These are phyloP conservation scores for Chironomus riparius DNA, from an alignment of 2,888 invertebrate species.

Conservation along the genomic window DNA sequence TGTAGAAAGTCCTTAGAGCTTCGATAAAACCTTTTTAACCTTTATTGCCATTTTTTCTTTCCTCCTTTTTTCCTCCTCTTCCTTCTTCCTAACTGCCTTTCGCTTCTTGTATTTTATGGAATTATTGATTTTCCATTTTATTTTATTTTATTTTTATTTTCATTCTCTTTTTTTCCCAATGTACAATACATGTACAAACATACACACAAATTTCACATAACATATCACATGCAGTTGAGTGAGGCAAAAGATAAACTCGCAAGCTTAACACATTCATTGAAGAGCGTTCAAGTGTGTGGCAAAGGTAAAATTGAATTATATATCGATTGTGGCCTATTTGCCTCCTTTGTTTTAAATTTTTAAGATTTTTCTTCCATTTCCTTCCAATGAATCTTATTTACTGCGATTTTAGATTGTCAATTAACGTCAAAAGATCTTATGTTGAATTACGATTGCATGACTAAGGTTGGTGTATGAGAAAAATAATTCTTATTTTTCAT, in stretches of 20 bases:
- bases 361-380: not conserved
- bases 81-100: not conserved
- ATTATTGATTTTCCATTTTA: not conserved
- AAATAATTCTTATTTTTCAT: too few species aligned
- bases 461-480: conserved; percentile 25
- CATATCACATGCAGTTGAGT: conserved; percentile 14
- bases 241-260: conserved; percentile 29
- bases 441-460: conserved; percentile 29
- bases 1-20: not conserved
- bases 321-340: not conserved
- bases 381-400: not conserved
- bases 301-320: conserved; percentile 20
- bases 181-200: not conserved
- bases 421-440: conserved; percentile 28
- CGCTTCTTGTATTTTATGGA: not conserved
- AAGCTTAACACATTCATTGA: conserved; percentile 28
- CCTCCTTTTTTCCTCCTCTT: not conserved
- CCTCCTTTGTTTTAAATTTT: not conserved
- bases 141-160: not conserved
- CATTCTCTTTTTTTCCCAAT: too few species aligned
- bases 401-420: conserved; percentile 24
- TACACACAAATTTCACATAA: not conserved
- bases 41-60: conserved; percentile 1
- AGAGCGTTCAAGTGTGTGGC: conserved; percentile 27
- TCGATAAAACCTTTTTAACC: not conserved